A percentile compares a stretch with the other conserved stretches of the same genome.
These are phyloP conservation scores for Eciton burchellii DNA, from an alignment of 1,140 invertebrate species.

Conservation along the genomic window DNA sequence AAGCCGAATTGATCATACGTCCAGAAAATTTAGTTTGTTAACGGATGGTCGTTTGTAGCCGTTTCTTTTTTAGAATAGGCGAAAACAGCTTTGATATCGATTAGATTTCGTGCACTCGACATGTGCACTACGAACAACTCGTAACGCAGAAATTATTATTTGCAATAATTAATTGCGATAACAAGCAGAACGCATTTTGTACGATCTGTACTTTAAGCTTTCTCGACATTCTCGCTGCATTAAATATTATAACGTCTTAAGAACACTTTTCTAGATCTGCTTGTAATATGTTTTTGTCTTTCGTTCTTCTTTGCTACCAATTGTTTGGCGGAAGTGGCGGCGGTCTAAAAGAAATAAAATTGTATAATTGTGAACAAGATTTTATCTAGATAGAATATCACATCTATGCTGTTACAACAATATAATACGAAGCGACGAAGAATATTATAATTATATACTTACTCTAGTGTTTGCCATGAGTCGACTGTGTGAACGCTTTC, in stretches of 20 bases:
- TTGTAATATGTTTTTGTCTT: neutral
- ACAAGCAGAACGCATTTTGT: slow-evolving; percentile 31
- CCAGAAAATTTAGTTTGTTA: slow-evolving; percentile 8
- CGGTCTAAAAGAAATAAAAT: slow-evolving; percentile 73
- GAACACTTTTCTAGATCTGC: neutral
- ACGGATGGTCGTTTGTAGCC: too few relatives aligned
- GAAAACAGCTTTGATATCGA: neutral
- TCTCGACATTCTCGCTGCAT: slow-evolving; percentile 3
- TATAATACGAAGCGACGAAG: slow-evolving; percentile 8
- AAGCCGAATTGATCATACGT: neutral
- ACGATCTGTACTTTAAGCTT: slow-evolving; percentile 36
- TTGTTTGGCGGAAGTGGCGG: slow-evolving; percentile 71
- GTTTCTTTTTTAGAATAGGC: too few relatives aligned
- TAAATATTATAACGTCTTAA: slow-evolving; percentile 7
- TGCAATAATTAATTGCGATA: neutral
- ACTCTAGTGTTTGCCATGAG: slow-evolving; percentile 81
- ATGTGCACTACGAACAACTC: neutral
- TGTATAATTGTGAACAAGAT: neutral
- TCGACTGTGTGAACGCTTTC: slow-evolving; percentile 80
- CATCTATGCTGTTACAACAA: slow-evolving; percentile 11
- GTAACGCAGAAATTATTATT: slow-evolving; percentile 13
- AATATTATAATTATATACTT: slow-evolving; percentile 52
- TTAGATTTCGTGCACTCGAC: neutral
- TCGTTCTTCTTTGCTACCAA: slow-evolving; percentile 71
- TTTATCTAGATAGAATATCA: slow-evolving; percentile 23